Conservation (phyloP, 2,888 invertebrate genomes). For the Cataglyphis altisquamis region DNA sequence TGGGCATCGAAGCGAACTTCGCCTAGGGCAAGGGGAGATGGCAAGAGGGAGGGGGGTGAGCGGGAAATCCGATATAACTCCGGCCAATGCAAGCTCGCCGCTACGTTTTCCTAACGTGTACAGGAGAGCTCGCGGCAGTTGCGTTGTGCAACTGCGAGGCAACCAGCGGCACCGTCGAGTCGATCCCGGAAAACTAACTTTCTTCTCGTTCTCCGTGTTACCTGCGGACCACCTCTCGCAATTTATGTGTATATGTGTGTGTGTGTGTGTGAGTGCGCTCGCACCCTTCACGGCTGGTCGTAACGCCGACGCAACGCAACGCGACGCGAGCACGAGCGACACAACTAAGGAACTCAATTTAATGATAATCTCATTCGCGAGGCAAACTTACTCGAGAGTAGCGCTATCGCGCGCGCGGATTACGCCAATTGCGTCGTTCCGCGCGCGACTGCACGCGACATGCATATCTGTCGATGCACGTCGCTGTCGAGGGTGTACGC, state of each 20-base stretch:
- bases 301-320: background rate
- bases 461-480: constrained; percentile 21
- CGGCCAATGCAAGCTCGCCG: constrained; percentile 61
- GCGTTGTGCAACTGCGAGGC: constrained; percentile 52
- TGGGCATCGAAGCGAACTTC: constrained; percentile 77
- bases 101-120: constrained; percentile 61
- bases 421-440: constrained; percentile 38
- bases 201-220: constrained; percentile 64
- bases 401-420: constrained; percentile 26
- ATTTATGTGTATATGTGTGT: background rate
- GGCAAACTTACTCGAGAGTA: constrained; percentile 46
- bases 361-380: constrained; percentile 63
- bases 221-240: constrained; percentile 41
- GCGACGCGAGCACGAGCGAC: background rate
- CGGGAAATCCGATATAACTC: constrained; percentile 74
- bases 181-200: constrained; percentile 75
- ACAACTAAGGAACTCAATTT: constrained; percentile 63
- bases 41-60: background rate
- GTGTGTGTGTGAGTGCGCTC: background rate
- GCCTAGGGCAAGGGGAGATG: constrained; percentile 57
- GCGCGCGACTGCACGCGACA: constrained; percentile 30
- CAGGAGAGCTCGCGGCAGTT: constrained; percentile 17
- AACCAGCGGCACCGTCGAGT: constrained; percentile 51
- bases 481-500: background rate
- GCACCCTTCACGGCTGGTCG: constrained; percentile 1